Base-by-base conservation (phyloP, 2,113 vertebrate genomes). In the Phocoena phocoena region DNA sequence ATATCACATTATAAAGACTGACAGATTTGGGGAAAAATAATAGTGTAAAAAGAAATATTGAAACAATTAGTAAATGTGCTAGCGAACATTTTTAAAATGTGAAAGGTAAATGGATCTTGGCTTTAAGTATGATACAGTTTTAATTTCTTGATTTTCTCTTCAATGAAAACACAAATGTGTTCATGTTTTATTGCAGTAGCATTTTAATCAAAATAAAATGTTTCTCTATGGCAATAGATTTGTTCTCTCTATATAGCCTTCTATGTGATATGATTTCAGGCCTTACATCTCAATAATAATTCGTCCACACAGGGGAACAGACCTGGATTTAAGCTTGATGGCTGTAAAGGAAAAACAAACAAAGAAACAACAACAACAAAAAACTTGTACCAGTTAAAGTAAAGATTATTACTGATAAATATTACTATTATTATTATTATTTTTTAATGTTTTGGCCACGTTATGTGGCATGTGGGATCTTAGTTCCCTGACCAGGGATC, bases 61-160 rank as follows among this genome's bases (percentile, higher is more conserved):
- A 90, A 95, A 88, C 70, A 92, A 88, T 96, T 95, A 68, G 63
- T 36, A 88, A 96, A 94, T 94, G 76, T 96, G 93, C 63, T 89
- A 89, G 71, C 0, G 71, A 85, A 81, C 10, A n/a, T 86, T 70
- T 92, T 89, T 74, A 62, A 88, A 96, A 74, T 18, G 65, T 89
- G 47, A 76, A 90, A 93, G 74, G 83, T 84, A 93, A 86, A 84
- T 53, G 18, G 31, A 83, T 88, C 28, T 90, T 77, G 23, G 23
- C 20, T 95, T 70, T 81, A 86, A 63, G 6, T 31, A 38, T 47
- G 17, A 63, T n/a, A 68, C 1, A 68, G n/a, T 81, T 97, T 96
- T 74, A 11, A n/a, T 31, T 93, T 95, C 26, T 90, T 80, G 21
- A 23, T 26, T 76, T 77, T 91, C 4, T 53, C 21, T 79, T 67